These are phyloP conservation scores for Xanthorhoe spadicearia DNA, from an alignment of 2,888 invertebrate genomes.

Conservation along the genomic window DNA sequence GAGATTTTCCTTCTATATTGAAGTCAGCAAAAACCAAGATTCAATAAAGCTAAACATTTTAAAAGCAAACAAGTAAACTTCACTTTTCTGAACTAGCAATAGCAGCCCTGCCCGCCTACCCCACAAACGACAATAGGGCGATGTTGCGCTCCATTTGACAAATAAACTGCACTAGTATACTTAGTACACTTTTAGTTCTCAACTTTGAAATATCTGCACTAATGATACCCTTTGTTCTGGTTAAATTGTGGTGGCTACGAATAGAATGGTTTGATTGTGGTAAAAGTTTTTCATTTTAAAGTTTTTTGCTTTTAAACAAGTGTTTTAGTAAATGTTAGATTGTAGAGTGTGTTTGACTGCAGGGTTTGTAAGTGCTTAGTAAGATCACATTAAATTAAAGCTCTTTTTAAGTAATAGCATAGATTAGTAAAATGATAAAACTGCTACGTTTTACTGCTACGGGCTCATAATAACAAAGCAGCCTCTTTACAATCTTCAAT, in stretches of 20 bases:
- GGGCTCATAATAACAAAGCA: not conserved
- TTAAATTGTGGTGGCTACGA: constrained; percentile 2
- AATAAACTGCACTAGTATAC: constrained; percentile 66
- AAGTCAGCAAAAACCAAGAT: not conserved
- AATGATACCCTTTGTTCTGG: constrained; percentile 23
- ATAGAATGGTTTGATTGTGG: constrained; percentile 4
- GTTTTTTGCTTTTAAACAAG: not conserved
- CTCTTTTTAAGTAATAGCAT: too few species aligned
- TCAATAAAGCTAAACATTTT: not conserved
- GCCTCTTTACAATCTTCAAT: not conserved
- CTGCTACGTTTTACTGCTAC: too few species aligned
- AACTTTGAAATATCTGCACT: constrained; percentile 41
- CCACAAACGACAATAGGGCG: constrained; percentile 61
- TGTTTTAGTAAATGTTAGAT: not conserved
- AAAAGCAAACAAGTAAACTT: not conserved
- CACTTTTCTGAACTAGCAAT: constrained; percentile 50
- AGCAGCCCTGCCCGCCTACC: constrained; percentile 58
- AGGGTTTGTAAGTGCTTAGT: not conserved
- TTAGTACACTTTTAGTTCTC: constrained; percentile 42
- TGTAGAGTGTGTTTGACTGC: not conserved
- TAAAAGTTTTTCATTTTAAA: constrained; percentile 3
- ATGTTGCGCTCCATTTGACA: constrained; percentile 73
- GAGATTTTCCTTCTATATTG: too few species aligned
- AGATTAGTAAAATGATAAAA: too few species aligned
- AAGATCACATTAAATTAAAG: too few species aligned